These are phyloP conservation scores for Emydoidea blandingii DNA, from an alignment of 2,797 vertebrate genomes.

Conservation along the genomic window DNA sequence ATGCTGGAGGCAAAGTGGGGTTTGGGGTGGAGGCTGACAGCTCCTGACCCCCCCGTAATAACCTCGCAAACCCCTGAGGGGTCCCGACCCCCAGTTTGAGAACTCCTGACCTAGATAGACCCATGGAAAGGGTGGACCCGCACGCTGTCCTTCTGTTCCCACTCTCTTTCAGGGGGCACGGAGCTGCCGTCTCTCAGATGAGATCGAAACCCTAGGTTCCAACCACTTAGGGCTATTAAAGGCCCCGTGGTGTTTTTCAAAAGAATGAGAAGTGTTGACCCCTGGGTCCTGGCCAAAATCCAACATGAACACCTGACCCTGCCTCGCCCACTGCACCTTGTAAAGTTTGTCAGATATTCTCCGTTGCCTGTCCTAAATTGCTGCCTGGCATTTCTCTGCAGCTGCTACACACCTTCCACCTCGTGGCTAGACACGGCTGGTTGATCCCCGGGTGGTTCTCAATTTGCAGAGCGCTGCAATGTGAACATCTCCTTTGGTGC, in stretches of 20 bases:
- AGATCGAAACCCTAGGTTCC: not conserved
- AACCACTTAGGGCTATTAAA: fast-evolving
- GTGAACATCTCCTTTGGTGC: not conserved
- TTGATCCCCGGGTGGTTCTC: fast-evolving
- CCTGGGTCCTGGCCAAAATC: fast-evolving
- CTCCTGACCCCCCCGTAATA: no score
- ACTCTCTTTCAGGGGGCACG: not conserved
- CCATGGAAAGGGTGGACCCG: no score
- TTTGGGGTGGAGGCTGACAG: no score
- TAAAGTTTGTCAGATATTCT: fast-evolving
- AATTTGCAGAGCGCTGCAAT: fast-evolving
- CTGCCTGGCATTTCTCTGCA: not conserved
- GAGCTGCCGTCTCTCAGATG: not conserved
- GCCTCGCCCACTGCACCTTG: not conserved
- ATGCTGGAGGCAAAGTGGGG: no score
- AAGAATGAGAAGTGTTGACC: not conserved
- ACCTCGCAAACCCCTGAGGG: no score
- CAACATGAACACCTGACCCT: fast-evolving
- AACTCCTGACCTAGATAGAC: not conserved
- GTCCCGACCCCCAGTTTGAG: no score
- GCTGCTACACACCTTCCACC: fast-evolving
- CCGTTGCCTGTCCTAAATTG: fast-evolving
- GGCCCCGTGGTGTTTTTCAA: fast-evolving
- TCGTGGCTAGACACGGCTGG: fast-evolving
- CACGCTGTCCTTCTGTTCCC: not conserved